Evolutionary conservation across 2,113 vertebrate genomes (phyloP).

Genomic region (Oreochromis aureus): DNA sequence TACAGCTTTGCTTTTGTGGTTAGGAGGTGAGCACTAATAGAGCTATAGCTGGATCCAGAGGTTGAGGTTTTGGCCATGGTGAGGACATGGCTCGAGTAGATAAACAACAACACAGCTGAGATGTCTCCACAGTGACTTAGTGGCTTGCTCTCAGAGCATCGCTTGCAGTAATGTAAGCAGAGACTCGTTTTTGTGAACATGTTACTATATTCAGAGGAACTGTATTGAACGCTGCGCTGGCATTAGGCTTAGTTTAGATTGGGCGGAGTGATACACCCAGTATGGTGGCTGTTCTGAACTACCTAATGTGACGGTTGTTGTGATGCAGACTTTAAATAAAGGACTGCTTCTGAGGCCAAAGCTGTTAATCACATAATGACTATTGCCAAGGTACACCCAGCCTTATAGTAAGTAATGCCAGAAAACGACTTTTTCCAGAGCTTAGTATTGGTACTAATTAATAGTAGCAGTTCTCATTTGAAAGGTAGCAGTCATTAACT

Average conservation of each 20-base stretch:
- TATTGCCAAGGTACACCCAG: not conserved
- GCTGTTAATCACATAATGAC: not conserved
- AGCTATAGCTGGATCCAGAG: not conserved
- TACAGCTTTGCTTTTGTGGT: not conserved
- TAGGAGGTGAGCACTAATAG: not conserved
- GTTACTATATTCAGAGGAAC: not conserved
- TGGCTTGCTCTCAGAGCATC: not conserved
- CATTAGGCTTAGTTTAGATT: not conserved
- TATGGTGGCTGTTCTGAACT: not conserved
- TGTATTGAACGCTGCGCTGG: not conserved
- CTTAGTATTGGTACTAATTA: not conserved
- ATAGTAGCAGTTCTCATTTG: not conserved
- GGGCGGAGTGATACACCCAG: not conserved
- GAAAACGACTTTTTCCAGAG: not conserved
- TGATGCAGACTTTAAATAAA: not conserved
- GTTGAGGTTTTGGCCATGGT: not conserved
- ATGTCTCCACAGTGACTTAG: not conserved
- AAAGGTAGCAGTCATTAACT: slow-evolving; percentile 4
- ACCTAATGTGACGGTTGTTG: not conserved
- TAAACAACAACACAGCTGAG: not conserved
- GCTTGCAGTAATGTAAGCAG: not conserved
- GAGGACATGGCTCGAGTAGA: not conserved
- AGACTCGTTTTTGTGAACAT: not conserved
- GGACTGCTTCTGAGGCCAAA: not conserved
- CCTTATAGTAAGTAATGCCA: not conserved